Evolutionary conservation across 92 coral and sea anemone genomes (phyloP).

Genomic region (Muricea muricata): DNA sequence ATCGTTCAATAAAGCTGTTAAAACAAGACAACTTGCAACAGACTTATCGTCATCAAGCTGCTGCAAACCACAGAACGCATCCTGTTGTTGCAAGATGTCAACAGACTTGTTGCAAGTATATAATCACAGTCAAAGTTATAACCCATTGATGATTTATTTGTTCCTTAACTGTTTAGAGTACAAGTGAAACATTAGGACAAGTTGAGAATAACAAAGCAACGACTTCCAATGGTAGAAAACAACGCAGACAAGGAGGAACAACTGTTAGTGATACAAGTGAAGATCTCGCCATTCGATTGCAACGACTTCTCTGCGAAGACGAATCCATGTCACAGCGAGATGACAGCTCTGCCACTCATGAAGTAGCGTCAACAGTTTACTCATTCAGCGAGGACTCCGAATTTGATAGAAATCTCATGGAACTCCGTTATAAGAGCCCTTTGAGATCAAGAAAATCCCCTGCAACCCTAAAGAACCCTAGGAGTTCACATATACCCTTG

Average conservation of each 20-base stretch:
- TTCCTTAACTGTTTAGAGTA: background rate
- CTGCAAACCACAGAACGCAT: too few species aligned
- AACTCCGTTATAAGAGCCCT: constrained; percentile 10
- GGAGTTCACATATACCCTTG: background rate
- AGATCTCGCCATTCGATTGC: constrained; percentile 10
- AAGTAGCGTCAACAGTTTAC: background rate
- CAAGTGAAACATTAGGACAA: background rate
- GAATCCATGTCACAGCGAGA: background rate
- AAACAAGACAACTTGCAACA: too few species aligned
- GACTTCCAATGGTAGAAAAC: background rate
- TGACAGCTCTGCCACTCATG: constrained; percentile 1
- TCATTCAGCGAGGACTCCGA: constrained; percentile 18
- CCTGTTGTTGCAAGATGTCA: too few species aligned
- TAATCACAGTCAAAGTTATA: too few species aligned
- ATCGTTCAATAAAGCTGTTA: too few species aligned
- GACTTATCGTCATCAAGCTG: too few species aligned
- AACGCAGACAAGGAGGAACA: background rate
- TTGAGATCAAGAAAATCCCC: background rate
- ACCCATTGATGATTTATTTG: background rate
- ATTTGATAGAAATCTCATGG: background rate
- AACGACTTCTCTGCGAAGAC: constrained; percentile 15
- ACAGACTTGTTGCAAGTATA: too few species aligned
- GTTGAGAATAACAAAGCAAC: background rate
- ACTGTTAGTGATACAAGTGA: background rate
- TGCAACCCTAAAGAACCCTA: background rate